Percentiles rank a stretch among this genome's conserved stretches.
Evolutionary conservation across 2,888 invertebrate genomes (phyloP).

Genomic region (Myopa testacea): DNA sequence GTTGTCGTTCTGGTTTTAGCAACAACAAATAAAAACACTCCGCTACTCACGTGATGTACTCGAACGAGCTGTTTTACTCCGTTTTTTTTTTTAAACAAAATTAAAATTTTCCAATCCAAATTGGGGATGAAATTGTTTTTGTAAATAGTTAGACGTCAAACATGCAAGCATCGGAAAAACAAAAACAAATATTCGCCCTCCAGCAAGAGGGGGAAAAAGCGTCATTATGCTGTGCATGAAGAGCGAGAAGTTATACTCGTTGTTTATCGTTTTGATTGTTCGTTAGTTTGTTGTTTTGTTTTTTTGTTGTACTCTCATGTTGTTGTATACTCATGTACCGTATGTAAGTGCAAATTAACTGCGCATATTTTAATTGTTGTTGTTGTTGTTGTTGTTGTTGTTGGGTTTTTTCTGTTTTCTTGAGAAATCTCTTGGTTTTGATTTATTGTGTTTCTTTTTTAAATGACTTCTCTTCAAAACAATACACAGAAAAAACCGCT

Average conservation of each 20-base stretch:
- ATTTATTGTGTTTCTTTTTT: background rate
- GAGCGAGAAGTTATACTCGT: background rate
- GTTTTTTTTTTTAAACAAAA: too few relatives aligned
- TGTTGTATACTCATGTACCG: background rate
- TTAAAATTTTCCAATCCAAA: background rate
- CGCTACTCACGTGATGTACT: too few relatives aligned
- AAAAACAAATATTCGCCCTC: too few relatives aligned
- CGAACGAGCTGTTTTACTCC: too few relatives aligned
- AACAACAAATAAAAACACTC: too few relatives aligned
- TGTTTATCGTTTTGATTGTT: background rate
- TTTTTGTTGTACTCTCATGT: background rate
- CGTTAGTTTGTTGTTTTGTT: background rate
- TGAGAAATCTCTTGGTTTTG: background rate
- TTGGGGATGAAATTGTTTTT: background rate
- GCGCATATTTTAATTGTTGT: background rate
- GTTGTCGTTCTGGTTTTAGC: too few relatives aligned
- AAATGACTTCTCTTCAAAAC: background rate
- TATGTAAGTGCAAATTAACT: background rate
- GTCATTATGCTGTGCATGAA: background rate
- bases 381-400: background rate
- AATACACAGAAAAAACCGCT: background rate
- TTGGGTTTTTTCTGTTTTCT: background rate
- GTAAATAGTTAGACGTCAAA: background rate
- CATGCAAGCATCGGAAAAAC: background rate
- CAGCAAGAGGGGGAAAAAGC: too few relatives aligned